These are phyloP conservation scores for Monochamus saltuarius DNA, from an alignment of 1,140 invertebrate species.

Conservation along the genomic window DNA sequence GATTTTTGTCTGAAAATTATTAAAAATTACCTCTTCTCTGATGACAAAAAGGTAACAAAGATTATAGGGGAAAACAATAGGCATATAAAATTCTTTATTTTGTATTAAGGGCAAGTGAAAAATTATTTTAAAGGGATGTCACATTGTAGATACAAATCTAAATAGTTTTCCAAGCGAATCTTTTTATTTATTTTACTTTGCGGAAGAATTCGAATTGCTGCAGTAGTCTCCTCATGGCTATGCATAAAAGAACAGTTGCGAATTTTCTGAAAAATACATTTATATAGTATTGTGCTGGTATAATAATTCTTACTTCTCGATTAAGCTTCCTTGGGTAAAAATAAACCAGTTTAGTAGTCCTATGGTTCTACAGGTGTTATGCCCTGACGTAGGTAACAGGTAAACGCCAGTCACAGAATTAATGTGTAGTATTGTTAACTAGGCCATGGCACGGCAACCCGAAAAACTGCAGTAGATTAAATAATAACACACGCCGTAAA, in stretches of 20 bases:
- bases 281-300: background rate
- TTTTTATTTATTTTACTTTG: conserved; percentile 37
- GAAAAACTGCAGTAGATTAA: too few species aligned
- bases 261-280: conserved; percentile 41
- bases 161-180: conserved; percentile 40
- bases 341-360: background rate
- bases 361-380: background rate
- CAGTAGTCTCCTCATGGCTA: conserved; percentile 39
- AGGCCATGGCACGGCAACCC: background rate
- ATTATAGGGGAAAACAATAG: background rate
- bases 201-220: conserved; percentile 31
- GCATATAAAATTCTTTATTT: background rate
- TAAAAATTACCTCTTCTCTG: background rate
- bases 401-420: background rate
- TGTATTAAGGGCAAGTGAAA: too few species aligned
- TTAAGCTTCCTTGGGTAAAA: background rate
- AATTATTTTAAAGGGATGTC: too few species aligned
- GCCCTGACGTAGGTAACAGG: background rate
- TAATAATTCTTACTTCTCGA: background rate
- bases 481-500: too few species aligned
- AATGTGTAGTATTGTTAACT: background rate
- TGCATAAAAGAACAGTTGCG: conserved; percentile 45
- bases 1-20: background rate
- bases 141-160: conserved; percentile 41
- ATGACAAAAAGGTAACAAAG: background rate